Evolutionary conservation across 2,113 vertebrate genomes (phyloP), one percentile per base, ranked within the genome.

Genomic region (Pholis gunnellus): DNA sequence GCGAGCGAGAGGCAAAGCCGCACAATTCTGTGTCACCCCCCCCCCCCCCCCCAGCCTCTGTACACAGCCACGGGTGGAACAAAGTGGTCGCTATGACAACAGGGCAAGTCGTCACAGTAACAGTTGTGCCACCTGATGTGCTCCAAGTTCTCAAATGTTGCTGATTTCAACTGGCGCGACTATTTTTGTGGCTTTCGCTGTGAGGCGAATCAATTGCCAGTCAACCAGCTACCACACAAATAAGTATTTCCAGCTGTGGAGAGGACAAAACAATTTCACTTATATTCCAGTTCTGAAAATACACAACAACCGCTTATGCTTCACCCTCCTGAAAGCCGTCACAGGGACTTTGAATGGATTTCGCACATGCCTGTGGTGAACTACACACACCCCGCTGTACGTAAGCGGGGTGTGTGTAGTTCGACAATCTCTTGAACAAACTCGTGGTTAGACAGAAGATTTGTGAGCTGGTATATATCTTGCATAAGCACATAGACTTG

Each of bases 231-330:
- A 60, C 29, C 20, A n/a, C 25, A 75, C 71, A 86, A 67, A 54
- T 29, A 85, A 57, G 27, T 67, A 29, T 76, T 64, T 87, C 73
- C 84, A 66, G 72, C 81, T 83, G 87, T 67, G 61, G 18, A 38
- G 36, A 57, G 72, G 69, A 87, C 76, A 86, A 85, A 87, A 87
- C 72, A 69, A 61, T 79, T 76, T 84, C 36, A 54, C 57, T 71
- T 76, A 10, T 31, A 67, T 61, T 65, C 38, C 70, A 66, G 25
- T 57, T 68, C 54, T 66, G 2, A 57, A 69, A 71, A 86, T 61
- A 71, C 71, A 73, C 36, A 63, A 72, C 27, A 75, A 75, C 29
- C 20, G 20, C 54, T 34, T 42, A 71, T 67, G 67, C n/a, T 76
- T 78, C 44, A 38, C 25, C 56, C 59, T 67, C 29, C 82, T 50